A percentile compares a stretch with the other conserved stretches of the same genome.
Evolutionary conservation across 2,113 vertebrate species (phyloP).

Genomic region (Cinclus cinclus): DNA sequence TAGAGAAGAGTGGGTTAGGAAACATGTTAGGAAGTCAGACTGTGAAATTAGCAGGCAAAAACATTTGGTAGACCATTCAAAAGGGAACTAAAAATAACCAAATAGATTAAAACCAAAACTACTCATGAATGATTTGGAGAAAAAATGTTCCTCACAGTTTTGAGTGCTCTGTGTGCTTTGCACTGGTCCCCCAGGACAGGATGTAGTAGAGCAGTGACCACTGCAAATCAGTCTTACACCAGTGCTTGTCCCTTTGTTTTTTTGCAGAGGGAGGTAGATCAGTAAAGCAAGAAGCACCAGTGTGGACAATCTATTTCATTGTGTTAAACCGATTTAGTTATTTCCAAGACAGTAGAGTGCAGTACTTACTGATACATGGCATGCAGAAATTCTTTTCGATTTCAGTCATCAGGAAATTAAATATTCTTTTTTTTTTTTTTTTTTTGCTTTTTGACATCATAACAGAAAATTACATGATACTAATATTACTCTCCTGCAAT

Average conservation of each 20-base stretch:
- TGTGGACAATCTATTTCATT: background rate
- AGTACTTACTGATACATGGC: background rate
- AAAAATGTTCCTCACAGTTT: background rate
- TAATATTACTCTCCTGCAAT: background rate
- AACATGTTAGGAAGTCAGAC: background rate
- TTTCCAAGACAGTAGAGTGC: background rate
- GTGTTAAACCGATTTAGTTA: background rate
- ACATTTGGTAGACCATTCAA: background rate
- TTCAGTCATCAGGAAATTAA: background rate
- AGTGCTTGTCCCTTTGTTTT: background rate
- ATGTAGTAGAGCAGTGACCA: background rate
- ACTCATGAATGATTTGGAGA: background rate
- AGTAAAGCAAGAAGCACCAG: background rate
- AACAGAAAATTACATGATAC: background rate
- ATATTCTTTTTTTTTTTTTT: background rate
- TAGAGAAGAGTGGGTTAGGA: background rate
- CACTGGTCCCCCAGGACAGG: background rate
- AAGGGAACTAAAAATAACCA: background rate
- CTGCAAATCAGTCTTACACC: background rate
- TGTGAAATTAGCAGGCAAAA: background rate
- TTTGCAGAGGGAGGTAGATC: background rate
- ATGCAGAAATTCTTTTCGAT: background rate
- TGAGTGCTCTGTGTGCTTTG: background rate
- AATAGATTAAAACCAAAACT: background rate
- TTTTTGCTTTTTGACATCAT: background rate